Percentiles rank a stretch among this genome's conserved stretches.
These are phyloP conservation scores for Harpalus rubripes DNA, from an alignment of 2,888 invertebrate genomes.

Conservation along the genomic window DNA sequence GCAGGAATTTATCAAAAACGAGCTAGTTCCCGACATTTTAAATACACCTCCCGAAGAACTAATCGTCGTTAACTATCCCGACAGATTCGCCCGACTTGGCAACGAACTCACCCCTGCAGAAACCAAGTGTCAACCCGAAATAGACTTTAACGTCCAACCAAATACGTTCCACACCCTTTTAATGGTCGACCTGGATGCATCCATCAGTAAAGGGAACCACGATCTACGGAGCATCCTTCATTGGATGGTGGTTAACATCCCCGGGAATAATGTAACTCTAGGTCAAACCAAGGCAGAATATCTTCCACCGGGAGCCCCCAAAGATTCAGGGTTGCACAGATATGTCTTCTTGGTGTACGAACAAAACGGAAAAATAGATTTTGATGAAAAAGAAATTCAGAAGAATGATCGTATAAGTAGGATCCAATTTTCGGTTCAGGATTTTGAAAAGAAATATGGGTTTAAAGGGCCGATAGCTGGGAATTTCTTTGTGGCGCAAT, in stretches of 20 bases:
- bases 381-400: conserved; percentile 75
- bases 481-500: conserved; percentile 82
- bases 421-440: conserved; percentile 71
- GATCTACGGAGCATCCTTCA: conserved; percentile 87
- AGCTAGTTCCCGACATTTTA: conserved; percentile 74
- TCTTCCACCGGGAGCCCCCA: conserved; percentile 84
- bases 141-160: conserved; percentile 71
- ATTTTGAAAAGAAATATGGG: conserved; percentile 81
- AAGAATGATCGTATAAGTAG: conserved; percentile 77
- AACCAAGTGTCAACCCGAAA: conserved; percentile 73
- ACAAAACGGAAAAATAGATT: conserved; percentile 73
- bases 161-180: conserved; percentile 74
- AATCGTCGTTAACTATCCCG: conserved; percentile 68
- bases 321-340: conserved; percentile 85
- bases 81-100: conserved; percentile 70
- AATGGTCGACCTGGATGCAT: conserved; percentile 88
- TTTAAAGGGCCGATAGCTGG: conserved; percentile 82
- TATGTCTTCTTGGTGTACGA: conserved; percentile 83
- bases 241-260: conserved; percentile 88
- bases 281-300: conserved; percentile 86
- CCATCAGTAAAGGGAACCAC: conserved; percentile 84
- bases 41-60: conserved; percentile 71
- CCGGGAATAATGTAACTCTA: conserved; percentile 77
- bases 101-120: conserved; percentile 72
- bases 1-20: conserved; percentile 72